Evolutionary conservation across 2,797 vertebrate genomes (phyloP).

Genomic region (Petrocephalus sullivani): DNA sequence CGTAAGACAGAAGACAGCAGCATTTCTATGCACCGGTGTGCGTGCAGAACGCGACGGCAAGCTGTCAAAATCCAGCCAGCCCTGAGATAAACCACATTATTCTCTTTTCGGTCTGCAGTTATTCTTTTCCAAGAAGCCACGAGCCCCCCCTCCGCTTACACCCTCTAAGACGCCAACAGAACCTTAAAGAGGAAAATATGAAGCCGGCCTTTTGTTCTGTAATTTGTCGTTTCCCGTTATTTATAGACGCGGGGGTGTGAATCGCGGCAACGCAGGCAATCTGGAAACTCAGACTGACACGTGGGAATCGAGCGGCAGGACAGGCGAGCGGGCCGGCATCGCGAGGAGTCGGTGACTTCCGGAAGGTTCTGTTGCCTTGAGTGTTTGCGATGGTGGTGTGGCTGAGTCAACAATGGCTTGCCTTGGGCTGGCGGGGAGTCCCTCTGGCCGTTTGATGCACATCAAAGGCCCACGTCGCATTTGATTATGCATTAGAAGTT

Average conservation of each 20-base stretch:
- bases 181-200: background rate
- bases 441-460: background rate
- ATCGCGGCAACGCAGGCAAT: background rate
- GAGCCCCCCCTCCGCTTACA: background rate
- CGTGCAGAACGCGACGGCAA: background rate
- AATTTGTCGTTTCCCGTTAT: background rate
- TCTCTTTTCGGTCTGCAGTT: background rate
- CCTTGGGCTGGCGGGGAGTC: background rate
- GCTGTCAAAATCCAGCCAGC: no score
- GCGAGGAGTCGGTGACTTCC: background rate
- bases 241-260: background rate
- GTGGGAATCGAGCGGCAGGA: background rate
- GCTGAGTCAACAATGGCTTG: background rate
- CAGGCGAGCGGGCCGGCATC: background rate
- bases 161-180: background rate
- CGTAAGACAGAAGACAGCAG: background rate
- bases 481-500: background rate
- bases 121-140: background rate
- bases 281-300: background rate
- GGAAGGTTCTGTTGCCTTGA: background rate
- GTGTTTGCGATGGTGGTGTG: background rate
- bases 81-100: background rate
- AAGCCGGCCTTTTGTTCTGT: background rate
- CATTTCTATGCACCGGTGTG: background rate
- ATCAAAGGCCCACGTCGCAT: background rate